Evolutionary conservation across 2,113 vertebrate species (phyloP), one percentile per base, ranked within the genome.

Genomic region (Cacatua alba): DNA sequence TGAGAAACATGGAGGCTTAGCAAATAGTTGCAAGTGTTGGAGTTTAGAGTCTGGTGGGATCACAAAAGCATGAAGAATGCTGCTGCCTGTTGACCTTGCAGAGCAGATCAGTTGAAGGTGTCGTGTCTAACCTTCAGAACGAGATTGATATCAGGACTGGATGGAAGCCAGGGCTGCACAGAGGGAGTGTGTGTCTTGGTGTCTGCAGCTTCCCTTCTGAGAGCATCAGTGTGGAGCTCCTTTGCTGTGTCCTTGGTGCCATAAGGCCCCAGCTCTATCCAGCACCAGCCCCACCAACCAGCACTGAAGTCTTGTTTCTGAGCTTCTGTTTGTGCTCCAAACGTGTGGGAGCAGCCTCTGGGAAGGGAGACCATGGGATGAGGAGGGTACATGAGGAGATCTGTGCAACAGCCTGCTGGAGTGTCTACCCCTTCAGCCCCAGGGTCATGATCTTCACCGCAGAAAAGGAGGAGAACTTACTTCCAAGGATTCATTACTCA

Each of bases 161-260:
- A 20, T 70, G 26, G 71, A 35, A 79, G 7, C 44, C 17, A 63
- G 48, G 19, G 24, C 26, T 94, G 57, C 49, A 29, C 17, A 65
- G 67, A 29, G 18, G 51, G 16, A 65, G 23, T 3, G 4, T 15
- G 17, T 33, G 24, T 57, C 15, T 48, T 41, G 26, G 17, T 75
- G 51, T 13, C 49, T 60, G 24, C 31, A 57, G 48, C 13, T n/a
- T 80, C 33, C n/a, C 24, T 53, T 55, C 39, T 37, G 57, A 75
- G 39, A 44, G 8, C 35, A 44, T 10, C 51, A 7, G 5, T 4
- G 9, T 29, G 64, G 31, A 77, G 43, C 14, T 24, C 11, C 41
- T 64, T 6, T 0, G 1, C 25, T 39, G 31, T n/a, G 20, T 25
- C 17, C 41, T 72, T 2, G 0, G 21, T 72, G 59, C 39, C 23